Evolutionary conservation across 2,888 invertebrate genomes (phyloP).

Genomic region (Rhamphomyia laevipes): DNA sequence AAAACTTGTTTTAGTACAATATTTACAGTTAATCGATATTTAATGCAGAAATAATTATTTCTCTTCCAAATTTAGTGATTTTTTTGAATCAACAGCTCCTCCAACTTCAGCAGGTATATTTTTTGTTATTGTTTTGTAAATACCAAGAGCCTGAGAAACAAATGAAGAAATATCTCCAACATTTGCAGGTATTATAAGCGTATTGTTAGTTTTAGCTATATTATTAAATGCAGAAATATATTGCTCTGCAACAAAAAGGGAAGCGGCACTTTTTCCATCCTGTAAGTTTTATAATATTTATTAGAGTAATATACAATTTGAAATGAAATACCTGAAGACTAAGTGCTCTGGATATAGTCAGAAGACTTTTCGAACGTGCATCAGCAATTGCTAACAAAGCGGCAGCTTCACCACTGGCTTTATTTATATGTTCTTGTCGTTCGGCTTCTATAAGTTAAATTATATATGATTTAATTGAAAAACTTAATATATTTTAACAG

Average conservation of each 20-base stretch:
- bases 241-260: constrained; percentile 85
- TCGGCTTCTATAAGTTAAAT: constrained; percentile 65
- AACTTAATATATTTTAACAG: too few species aligned
- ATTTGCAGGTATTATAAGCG: constrained; percentile 86
- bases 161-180: constrained; percentile 45
- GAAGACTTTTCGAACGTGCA: constrained; percentile 76
- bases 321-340: constrained; percentile 12
- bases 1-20: too few species aligned
- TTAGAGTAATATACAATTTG: constrained; percentile 4
- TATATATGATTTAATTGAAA: too few species aligned
- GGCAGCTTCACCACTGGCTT: constrained; percentile 83
- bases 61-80: too few species aligned
- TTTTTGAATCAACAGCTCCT: too few species aligned
- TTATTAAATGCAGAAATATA: constrained; percentile 91
- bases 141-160: constrained; percentile 33
- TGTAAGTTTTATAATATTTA: constrained; percentile 25
- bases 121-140: constrained; percentile 29
- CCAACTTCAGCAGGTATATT: too few species aligned
- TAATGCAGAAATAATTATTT: too few species aligned
- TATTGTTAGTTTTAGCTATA: constrained; percentile 87
- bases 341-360: constrained; percentile 57
- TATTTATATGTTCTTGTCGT: constrained; percentile 87
- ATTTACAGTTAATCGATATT: too few species aligned
- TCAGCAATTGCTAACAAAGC: constrained; percentile 85
- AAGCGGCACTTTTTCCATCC: constrained; percentile 83